phyloP scores from a whole-genome alignment of 2,797 vertebrate genomes.

The Danio aesculapii region DNA sequence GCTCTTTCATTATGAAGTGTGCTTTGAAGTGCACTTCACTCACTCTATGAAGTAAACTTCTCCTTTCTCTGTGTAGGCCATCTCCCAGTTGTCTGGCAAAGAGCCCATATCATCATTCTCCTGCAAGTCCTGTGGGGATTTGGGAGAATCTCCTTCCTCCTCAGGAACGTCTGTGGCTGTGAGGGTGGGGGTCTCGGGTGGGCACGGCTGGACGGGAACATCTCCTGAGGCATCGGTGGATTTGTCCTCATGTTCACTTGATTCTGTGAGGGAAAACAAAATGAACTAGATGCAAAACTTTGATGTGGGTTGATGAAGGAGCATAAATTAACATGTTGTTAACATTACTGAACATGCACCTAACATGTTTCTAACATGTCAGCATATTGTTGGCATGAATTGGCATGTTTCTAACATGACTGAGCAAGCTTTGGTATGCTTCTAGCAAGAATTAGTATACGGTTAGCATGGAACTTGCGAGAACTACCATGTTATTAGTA shows the following conservation, averaged over 20 bases:
- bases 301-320: background rate
- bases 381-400: background rate
- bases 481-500: too few species aligned
- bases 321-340: too few species aligned
- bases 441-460: too few species aligned
- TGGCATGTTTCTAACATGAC: too few species aligned
- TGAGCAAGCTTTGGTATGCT: too few species aligned
- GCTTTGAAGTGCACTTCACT: constrained; percentile 58
- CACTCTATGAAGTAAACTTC: constrained; percentile 99
- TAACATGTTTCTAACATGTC: background rate
- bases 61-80: constrained; percentile 99
- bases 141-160: constrained; percentile 86
- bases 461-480: too few species aligned
- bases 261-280: constrained; percentile 80
- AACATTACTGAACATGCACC: background rate
- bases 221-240: constrained; percentile 92
- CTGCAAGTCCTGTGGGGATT: constrained; percentile 85
- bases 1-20: constrained; percentile 17
- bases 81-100: constrained; percentile 98
- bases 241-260: constrained; percentile 98
- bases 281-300: constrained; percentile 33
- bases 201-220: constrained; percentile 82
- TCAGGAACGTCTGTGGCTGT: constrained; percentile 82
- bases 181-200: constrained; percentile 83
- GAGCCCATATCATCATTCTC: constrained; percentile 91